These are phyloP conservation scores for Ferdinandea cuprea DNA, from an alignment of 2,888 invertebrate genomes.

Conservation along the genomic window DNA sequence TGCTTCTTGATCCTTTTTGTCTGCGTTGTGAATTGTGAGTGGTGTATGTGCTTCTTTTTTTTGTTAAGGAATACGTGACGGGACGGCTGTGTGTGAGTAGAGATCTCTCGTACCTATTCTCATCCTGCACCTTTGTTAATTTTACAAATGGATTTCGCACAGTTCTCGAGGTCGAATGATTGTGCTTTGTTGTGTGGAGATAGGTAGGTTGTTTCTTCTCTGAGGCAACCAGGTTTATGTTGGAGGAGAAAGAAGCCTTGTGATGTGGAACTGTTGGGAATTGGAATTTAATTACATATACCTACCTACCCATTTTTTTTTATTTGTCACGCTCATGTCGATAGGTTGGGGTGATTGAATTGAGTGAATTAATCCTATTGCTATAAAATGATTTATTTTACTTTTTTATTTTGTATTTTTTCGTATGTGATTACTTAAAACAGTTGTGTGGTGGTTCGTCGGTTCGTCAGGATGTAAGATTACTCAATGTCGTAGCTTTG, in stretches of 20 bases:
- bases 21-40: neutral
- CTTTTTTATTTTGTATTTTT: no score
- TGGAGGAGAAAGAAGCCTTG: neutral
- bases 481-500: no score
- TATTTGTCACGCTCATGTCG: conserved; percentile 5
- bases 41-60: conserved; percentile 12
- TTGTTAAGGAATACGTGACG: conserved; percentile 20
- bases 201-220: conserved; percentile 4
- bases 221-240: conserved; percentile 31
- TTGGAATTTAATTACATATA: conserved; percentile 61
- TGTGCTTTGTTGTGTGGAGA: conserved; percentile 42
- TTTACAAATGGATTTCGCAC: conserved; percentile 65
- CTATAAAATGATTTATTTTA: conserved; percentile 28
- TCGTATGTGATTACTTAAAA: no score
- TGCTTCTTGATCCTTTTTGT: conserved; percentile 34
- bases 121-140: conserved; percentile 55
- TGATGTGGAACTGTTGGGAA: conserved; percentile 32
- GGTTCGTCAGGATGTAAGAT: no score
- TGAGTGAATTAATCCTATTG: conserved; percentile 37
- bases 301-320: no score
- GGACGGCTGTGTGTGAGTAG: neutral
- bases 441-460: no score
- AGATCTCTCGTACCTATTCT: neutral
- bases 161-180: conserved; percentile 49
- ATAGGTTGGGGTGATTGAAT: conserved; percentile 22